Base-by-base conservation (phyloP, 2,113 vertebrate genomes). In the Propithecus coquereli region DNA sequence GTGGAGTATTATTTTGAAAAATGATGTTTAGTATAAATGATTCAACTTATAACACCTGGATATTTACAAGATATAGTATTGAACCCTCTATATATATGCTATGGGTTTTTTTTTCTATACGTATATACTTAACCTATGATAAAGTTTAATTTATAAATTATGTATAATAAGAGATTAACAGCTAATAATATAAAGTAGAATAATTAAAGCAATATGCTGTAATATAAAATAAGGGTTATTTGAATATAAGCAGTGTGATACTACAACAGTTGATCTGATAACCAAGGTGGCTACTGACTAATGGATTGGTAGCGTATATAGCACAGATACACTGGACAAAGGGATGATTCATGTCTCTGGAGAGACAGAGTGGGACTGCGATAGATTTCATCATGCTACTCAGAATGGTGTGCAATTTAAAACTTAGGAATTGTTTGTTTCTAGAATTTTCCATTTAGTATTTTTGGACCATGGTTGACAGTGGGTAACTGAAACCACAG, bases 1-100 rank as follows among this genome's bases (percentile, higher is more conserved):
- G 63, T 87, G 32, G 50, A 94, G 34, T 65, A 85, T 52, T 92
- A 70, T 92, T 92, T 30, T 77, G 81, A 65, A 92, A 83, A 63
- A 30, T 63, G 32, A 74, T 32, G 40, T 61, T 37, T 73, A 83
- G 34, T 84, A 54, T 47, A 79, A 73, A 50, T 50, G 13, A 34
- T 79, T 73, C 47, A 79, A 22, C 40, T 85, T 73, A 65, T 5
- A 65, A 65, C 81, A 82, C 22, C 6, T 65, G 70, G 61, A 40
- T 45, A 73, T 43, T 73, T 73, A 27, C 32, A 63, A 27, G 25
- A 63, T 63, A 30, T 27, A 73, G 40, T 73, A 73, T 23, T 27
- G 25, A 73, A 73, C 43, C 40, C 13, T 63, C 54, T 71, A 40
- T 40, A 13, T 40, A 23, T 71, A 22, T 40, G 37, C 22, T 71